phyloP scores from a whole-genome alignment of 2,888 invertebrate species.

The Psylliodes chrysocephalus region DNA sequence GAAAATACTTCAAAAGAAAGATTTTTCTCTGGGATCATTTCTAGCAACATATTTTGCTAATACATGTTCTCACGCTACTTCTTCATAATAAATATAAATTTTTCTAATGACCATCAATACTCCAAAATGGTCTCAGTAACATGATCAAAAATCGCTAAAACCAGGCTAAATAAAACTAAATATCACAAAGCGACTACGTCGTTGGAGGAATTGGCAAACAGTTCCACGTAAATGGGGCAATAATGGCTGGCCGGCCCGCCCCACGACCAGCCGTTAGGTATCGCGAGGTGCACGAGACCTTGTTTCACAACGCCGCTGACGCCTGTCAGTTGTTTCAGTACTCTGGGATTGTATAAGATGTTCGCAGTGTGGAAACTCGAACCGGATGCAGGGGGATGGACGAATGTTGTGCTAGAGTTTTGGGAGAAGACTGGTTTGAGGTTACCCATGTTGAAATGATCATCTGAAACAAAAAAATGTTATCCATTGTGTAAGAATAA shows the following conservation, averaged over 20 bases:
- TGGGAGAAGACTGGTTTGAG: slow-evolving; percentile 54
- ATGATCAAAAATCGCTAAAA: slow-evolving; percentile 48
- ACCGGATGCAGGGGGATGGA: slow-evolving; percentile 30
- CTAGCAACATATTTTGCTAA: too few species aligned
- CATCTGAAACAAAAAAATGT: slow-evolving; percentile 41
- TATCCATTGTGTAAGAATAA: too few species aligned
- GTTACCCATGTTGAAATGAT: slow-evolving; percentile 50
- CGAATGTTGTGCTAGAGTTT: slow-evolving; percentile 53
- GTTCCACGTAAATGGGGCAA: slow-evolving; percentile 82
- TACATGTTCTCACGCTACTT: too few species aligned
- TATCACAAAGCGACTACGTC: slow-evolving; percentile 57
- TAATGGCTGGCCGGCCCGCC: slow-evolving; percentile 80
- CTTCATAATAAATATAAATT: too few species aligned
- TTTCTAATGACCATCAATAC: too few species aligned
- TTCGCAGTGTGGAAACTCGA: slow-evolving; percentile 48
- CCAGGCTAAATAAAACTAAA: slow-evolving; percentile 50
- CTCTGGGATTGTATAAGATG: slow-evolving; percentile 49
- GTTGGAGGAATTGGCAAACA: slow-evolving; percentile 60
- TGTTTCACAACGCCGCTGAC: slow-evolving; percentile 73
- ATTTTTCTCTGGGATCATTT: too few species aligned
- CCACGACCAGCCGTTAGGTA: slow-evolving; percentile 87
- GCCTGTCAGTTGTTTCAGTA: slow-evolving; percentile 64
- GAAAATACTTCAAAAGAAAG: too few species aligned
- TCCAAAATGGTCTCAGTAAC: not conserved
- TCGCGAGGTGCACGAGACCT: slow-evolving; percentile 80